A percentile compares a stretch with the other conserved stretches of the same genome.
phyloP scores from a whole-genome alignment of 2,888 invertebrate species.

The Trichogramma dendrolimi region DNA sequence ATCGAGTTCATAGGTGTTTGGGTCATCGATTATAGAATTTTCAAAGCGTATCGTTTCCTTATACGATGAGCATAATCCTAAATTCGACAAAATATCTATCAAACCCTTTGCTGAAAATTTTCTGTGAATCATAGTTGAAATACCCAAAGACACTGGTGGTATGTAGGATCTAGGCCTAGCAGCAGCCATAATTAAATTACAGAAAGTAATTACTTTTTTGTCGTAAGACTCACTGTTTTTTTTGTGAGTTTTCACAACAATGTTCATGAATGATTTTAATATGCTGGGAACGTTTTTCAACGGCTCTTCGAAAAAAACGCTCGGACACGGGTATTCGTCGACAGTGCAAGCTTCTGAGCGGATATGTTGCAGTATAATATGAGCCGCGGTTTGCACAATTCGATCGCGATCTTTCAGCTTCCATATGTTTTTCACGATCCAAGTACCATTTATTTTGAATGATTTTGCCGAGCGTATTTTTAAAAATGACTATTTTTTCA shows the following conservation, averaged over 20 bases:
- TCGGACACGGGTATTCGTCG: not conserved
- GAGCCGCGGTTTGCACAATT: not conserved
- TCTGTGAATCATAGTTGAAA: conserved; percentile 21
- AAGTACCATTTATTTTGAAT: not conserved
- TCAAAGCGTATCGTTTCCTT: conserved; percentile 19
- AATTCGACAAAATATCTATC: conserved; percentile 15
- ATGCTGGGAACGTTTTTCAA: not conserved
- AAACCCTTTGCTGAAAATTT: conserved; percentile 20
- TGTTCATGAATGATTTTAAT: not conserved
- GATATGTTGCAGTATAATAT: too few species aligned
- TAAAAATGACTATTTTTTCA: not conserved
- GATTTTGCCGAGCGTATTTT: not conserved
- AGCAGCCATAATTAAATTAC: conserved; percentile 16
- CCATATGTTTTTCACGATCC: not conserved
- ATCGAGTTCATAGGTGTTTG: conserved; percentile 25
- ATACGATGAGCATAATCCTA: conserved; percentile 22
- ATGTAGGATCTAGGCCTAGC: conserved; percentile 18
- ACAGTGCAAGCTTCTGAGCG: too few species aligned
- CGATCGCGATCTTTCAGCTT: not conserved
- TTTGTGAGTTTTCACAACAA: conserved; percentile 1
- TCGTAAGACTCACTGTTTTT: conserved; percentile 3
- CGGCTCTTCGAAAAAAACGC: not conserved
- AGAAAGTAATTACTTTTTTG: conserved; percentile 11
- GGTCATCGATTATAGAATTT: conserved; percentile 16
- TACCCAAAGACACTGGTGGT: conserved; percentile 18